phyloP scores from a whole-genome alignment of 2,113 vertebrate genomes.

The Peromyscus polionotus region DNA sequence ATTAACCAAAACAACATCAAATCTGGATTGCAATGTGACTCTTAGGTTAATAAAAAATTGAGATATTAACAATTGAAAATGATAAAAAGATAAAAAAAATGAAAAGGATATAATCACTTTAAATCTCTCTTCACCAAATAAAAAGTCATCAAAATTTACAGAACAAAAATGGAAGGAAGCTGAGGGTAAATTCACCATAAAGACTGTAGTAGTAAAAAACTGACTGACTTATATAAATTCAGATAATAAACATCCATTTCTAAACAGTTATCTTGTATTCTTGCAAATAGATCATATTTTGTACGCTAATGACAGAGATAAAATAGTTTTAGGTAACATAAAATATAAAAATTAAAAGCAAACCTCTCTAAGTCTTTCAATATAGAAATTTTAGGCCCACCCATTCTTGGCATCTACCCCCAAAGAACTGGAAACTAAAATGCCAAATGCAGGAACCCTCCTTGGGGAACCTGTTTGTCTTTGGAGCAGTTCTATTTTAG shows the following conservation, averaged over 20 bases:
- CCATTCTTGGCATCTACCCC: neutral
- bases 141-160: conserved; percentile 42
- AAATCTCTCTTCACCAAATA: conserved; percentile 37
- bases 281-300: conserved; percentile 35
- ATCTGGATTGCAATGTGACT: neutral
- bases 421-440: conserved; percentile 18
- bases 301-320: conserved; percentile 42
- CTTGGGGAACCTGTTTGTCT: neutral
- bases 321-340: conserved; percentile 52
- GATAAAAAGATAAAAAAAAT: neutral
- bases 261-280: conserved; percentile 1
- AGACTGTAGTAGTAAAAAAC: conserved; percentile 24
- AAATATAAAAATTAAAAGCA: conserved; percentile 60
- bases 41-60: neutral
- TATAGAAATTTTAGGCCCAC: conserved; percentile 10
- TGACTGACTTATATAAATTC: conserved; percentile 7
- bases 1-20: neutral
- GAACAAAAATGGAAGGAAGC: conserved; percentile 1
- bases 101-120: neutral
- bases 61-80: conserved; percentile 34
- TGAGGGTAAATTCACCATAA: conserved; percentile 44
- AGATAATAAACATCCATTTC: conserved; percentile 16
- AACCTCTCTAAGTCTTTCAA: conserved; percentile 42
- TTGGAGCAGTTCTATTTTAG: neutral
- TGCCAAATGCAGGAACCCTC: neutral